Base-by-base conservation (phyloP, 2,797 vertebrate genomes). In the Gymnoscopelus braueri region DNA sequence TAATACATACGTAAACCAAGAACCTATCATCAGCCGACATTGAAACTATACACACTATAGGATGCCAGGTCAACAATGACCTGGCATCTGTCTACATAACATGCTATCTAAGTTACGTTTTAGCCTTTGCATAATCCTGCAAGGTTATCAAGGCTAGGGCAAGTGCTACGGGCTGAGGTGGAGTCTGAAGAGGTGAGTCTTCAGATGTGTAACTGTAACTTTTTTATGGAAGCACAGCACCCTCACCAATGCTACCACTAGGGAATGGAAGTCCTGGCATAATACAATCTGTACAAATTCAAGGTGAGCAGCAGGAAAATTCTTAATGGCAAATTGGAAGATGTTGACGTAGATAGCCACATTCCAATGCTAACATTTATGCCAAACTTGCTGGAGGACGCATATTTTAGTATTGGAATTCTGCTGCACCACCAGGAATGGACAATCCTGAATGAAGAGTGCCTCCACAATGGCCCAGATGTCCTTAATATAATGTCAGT, bases 371-470 rank as follows among this genome's bases (percentile, higher is more conserved):
- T 32, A 32, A 32, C 32, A 32, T 32, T 32, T 4, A 32, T 32
- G 32, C 32, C 32, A 2, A 32, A 2, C 94, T 98, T 96, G 67
- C 98, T 85, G 0, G 91, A 87, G 50, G 98, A 32, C 4, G 4
- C 1, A 19, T 4, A 32, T 32, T 4, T 32, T 32, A 5, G 32
- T 32, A 32, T 5, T 32, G 32, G 32, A 32, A 32, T 32, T 32
- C 4, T 2, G 89, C 3, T 97, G 92, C 59, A 97, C 93, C 1
- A 95, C 77, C 23, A 99, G 92, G 81, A 98, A 99, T 10, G 97
- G 97, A 0, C 97, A 97, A 0, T 99, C 97, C 77, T 98, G 97
- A 70, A 98, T 96, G 73, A 99, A 95, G 55, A 98, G 74, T 35
- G 95, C 95, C 87, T 97, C 95, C 13, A 94, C 87, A 0, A 97